Percentiles rank a stretch among this genome's conserved stretches.
phyloP scores from a whole-genome alignment of 2,797 vertebrate species.

The Taenioides sp. region DNA sequence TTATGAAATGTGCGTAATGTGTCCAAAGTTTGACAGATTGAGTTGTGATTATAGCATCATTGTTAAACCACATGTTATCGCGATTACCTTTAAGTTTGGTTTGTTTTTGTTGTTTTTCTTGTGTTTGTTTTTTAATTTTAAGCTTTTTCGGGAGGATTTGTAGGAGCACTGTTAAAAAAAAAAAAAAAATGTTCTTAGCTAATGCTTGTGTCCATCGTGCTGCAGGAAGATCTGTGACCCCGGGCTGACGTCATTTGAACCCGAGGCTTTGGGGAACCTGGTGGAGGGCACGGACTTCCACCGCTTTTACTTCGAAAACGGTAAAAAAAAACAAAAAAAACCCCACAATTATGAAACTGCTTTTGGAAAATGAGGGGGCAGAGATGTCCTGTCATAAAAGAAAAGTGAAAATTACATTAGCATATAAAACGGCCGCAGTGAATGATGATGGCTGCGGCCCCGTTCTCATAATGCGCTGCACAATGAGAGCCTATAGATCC shows the following conservation, averaged over 20 bases:
- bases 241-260: constrained; percentile 94
- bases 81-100: too few relatives aligned
- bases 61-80: too few relatives aligned
- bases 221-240: constrained; percentile 95
- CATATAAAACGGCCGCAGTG: background rate
- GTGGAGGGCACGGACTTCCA: constrained; percentile 98
- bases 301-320: constrained; percentile 97
- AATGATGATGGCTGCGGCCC: background rate
- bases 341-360: background rate
- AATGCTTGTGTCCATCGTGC: background rate
- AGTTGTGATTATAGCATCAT: too few relatives aligned
- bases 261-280: constrained; percentile 94
- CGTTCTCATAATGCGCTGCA: background rate
- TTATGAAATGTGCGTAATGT: too few relatives aligned
- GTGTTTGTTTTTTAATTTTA: too few relatives aligned
- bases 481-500: background rate
- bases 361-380: background rate
- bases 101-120: too few relatives aligned
- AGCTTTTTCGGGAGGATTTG: too few relatives aligned
- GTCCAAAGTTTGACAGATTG: too few relatives aligned
- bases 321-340: constrained; percentile 76
- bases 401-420: background rate
- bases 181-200: background rate
- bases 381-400: background rate
- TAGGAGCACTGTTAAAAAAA: too few relatives aligned